Evolutionary conservation across 2,888 invertebrate species (phyloP).

Genomic region (Epirrhoe tristata): DNA sequence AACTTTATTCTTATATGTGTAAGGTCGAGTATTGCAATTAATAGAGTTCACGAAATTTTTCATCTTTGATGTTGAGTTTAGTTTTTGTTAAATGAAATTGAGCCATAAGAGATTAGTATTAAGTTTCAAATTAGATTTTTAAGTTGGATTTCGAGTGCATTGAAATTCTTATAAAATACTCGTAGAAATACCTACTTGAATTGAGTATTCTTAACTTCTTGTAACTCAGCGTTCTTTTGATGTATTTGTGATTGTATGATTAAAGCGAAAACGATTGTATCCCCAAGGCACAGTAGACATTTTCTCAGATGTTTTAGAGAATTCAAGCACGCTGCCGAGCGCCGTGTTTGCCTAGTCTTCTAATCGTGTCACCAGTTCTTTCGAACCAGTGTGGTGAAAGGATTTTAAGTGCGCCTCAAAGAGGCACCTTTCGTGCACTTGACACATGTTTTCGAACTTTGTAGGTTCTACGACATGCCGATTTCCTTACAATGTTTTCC

Average conservation of each 20-base stretch:
- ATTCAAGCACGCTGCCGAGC: background rate
- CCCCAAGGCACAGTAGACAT: no score
- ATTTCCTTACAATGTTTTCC: no score
- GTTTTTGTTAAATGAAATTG: background rate
- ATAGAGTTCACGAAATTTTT: background rate
- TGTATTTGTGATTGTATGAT: slow-evolving; percentile 1
- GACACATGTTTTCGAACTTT: no score
- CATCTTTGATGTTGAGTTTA: background rate
- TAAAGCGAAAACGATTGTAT: no score
- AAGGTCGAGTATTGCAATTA: background rate
- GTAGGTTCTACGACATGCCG: no score
- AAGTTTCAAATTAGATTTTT: background rate
- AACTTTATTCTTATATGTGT: background rate
- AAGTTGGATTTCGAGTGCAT: background rate
- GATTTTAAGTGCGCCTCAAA: no score
- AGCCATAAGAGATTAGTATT: background rate
- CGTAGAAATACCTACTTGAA: slow-evolving; percentile 23
- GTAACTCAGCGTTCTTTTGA: slow-evolving; percentile 20
- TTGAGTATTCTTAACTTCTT: slow-evolving; percentile 20
- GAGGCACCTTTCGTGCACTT: no score
- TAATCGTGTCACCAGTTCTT: no score
- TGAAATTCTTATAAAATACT: background rate
- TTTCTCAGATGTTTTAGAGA: no score
- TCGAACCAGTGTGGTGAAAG: no score
- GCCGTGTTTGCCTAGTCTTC: no score